Percentiles rank a stretch among this genome's conserved stretches.
Evolutionary conservation across 2,797 vertebrate genomes (phyloP).

Genomic region (Sebastes itinus): DNA sequence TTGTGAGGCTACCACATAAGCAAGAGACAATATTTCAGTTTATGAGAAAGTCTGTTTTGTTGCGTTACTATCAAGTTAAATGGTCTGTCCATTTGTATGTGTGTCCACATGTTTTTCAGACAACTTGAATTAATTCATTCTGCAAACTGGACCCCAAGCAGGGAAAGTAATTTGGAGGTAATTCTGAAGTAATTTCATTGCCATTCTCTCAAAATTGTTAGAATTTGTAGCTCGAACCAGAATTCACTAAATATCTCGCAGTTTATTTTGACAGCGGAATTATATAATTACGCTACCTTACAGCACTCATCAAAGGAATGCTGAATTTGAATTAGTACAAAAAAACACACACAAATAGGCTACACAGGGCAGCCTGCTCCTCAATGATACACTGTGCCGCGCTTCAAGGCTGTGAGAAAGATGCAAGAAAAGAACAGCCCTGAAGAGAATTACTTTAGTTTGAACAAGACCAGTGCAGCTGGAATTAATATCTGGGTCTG

Average conservation of each 20-base stretch:
- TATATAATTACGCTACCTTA: neutral
- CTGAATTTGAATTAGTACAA: neutral
- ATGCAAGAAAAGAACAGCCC: conserved; percentile 29
- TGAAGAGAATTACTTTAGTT: conserved; percentile 36
- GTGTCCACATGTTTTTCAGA: neutral
- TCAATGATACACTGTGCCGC: neutral
- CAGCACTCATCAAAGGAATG: conserved; percentile 15
- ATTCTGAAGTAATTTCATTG: neutral
- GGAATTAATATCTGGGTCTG: conserved; percentile 39
- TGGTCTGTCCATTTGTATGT: neutral
- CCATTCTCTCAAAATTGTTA: neutral
- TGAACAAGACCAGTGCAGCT: conserved; percentile 20
- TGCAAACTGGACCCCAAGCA: neutral
- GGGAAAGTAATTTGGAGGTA: neutral
- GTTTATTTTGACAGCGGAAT: conserved; percentile 12
- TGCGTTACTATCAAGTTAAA: neutral
- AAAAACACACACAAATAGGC: neutral
- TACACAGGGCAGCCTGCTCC: neutral
- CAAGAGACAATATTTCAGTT: neutral
- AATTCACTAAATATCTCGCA: neutral
- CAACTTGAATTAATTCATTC: neutral
- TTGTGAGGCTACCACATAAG: neutral
- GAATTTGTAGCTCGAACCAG: neutral
- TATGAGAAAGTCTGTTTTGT: neutral
- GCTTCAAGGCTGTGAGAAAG: conserved; percentile 29